A percentile compares a stretch with the other conserved stretches of the same genome.
Evolutionary conservation across 2,888 invertebrate species (phyloP).

Genomic region (Tethea ocularis): DNA sequence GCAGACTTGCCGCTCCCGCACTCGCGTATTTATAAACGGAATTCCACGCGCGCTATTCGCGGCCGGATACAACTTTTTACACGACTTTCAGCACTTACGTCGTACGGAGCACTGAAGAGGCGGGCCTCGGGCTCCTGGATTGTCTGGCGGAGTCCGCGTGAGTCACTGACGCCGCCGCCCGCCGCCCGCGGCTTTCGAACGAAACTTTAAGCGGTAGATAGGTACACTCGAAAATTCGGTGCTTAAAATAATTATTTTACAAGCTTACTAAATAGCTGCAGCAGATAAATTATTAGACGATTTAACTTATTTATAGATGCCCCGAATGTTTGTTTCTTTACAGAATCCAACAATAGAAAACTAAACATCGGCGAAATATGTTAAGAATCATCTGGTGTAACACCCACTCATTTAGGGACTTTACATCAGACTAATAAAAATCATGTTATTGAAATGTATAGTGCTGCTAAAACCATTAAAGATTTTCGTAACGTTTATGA

Average conservation of each 20-base stretch:
- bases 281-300: conserved; percentile 53
- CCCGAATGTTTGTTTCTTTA: conserved; percentile 52
- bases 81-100: conserved; percentile 83
- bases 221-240: conserved; percentile 52
- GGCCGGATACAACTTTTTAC: conserved; percentile 82
- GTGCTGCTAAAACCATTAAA: background rate
- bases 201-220: conserved; percentile 52
- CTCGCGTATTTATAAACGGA: conserved; percentile 80
- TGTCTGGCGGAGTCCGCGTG: conserved; percentile 71
- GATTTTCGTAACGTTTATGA: background rate
- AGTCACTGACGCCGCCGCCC: conserved; percentile 48
- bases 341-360: conserved; percentile 46
- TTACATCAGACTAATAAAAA: conserved; percentile 14
- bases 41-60: conserved; percentile 75
- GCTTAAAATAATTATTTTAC: conserved; percentile 59
- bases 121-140: conserved; percentile 60
- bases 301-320: conserved; percentile 57
- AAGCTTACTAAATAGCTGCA: conserved; percentile 46
- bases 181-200: conserved; percentile 43
- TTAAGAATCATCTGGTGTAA: conserved; percentile 17
- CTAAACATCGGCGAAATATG: conserved; percentile 27
- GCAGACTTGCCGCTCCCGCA: conserved; percentile 40
- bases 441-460: background rate
- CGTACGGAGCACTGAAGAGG: conserved; percentile 79
- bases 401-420: conserved; percentile 15